A percentile compares a stretch with the other conserved stretches of the same genome.
These are phyloP conservation scores for Cyclura pinguis DNA, from an alignment of 2,797 vertebrate genomes.

Conservation along the genomic window DNA sequence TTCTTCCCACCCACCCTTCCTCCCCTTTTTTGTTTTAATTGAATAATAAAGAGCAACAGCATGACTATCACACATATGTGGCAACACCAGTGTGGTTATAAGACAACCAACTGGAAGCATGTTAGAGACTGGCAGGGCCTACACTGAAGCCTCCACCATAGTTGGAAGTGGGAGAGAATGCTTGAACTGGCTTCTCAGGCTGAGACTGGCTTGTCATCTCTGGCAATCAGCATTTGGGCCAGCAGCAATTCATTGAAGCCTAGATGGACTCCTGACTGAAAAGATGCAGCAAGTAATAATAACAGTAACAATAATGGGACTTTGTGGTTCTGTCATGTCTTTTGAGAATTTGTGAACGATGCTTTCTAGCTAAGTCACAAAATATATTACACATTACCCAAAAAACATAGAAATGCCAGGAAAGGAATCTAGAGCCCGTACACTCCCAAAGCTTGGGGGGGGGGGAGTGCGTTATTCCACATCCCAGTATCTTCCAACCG, in stretches of 20 bases:
- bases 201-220: neutral
- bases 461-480: neutral
- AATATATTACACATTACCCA: constrained; percentile 7
- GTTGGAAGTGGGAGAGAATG: constrained; percentile 17
- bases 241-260: neutral
- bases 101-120: constrained; percentile 45
- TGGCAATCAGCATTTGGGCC: rapidly evolving
- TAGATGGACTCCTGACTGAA: neutral
- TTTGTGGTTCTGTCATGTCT: neutral
- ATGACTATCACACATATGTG: constrained; percentile 31
- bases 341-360: neutral
- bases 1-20: constrained; percentile 1
- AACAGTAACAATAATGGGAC: neutral
- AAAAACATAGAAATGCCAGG: neutral
- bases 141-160: neutral
- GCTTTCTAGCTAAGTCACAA: neutral
- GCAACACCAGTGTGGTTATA: constrained; percentile 15
- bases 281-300: rapidly evolving
- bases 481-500: neutral
- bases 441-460: no score
- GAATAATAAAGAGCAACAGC: constrained; percentile 36
- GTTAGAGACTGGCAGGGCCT: constrained; percentile 42
- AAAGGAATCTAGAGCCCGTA: neutral
- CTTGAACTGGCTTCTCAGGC: neutral
- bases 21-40: neutral